Evolutionary conservation across 2,113 vertebrate genomes (phyloP).

Genomic region (Tapirus terrestris): DNA sequence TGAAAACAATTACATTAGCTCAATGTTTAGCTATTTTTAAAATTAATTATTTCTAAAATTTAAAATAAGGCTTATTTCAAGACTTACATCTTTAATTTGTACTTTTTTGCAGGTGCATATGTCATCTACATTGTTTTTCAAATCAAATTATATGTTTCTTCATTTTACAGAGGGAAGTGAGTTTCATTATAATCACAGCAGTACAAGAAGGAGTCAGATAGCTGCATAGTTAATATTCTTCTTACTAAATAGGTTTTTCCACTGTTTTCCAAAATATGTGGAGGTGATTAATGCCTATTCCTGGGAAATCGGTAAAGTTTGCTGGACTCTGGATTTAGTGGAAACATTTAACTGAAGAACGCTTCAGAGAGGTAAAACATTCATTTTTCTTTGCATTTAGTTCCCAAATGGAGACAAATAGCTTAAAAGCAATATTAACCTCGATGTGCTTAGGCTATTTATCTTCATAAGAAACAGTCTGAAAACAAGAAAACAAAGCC

Average conservation of each 20-base stretch:
- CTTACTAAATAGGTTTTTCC: background rate
- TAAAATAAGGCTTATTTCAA: background rate
- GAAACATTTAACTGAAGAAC: constrained; percentile 71
- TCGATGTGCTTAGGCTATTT: constrained; percentile 70
- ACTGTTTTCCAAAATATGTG: constrained; percentile 18
- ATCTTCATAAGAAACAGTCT: constrained; percentile 79
- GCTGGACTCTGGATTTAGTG: constrained; percentile 46
- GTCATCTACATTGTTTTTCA: background rate
- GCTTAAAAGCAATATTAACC: constrained; percentile 82
- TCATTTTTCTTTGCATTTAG: constrained; percentile 79
- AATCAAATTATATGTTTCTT: background rate
- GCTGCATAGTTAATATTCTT: background rate
- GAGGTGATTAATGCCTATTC: constrained; percentile 50
- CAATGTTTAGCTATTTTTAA: background rate
- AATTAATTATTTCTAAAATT: background rate
- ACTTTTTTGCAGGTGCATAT: background rate
- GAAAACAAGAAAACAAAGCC: constrained; percentile 80
- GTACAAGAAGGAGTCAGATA: background rate
- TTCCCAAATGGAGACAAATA: constrained; percentile 81
- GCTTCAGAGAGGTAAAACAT: constrained; percentile 71
- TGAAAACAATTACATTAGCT: background rate
- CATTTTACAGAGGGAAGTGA: background rate
- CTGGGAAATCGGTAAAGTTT: constrained; percentile 38
- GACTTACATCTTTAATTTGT: background rate
- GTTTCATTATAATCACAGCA: background rate